phyloP scores from a whole-genome alignment of 2,797 vertebrate genomes.

The Propithecus deckenii region DNA sequence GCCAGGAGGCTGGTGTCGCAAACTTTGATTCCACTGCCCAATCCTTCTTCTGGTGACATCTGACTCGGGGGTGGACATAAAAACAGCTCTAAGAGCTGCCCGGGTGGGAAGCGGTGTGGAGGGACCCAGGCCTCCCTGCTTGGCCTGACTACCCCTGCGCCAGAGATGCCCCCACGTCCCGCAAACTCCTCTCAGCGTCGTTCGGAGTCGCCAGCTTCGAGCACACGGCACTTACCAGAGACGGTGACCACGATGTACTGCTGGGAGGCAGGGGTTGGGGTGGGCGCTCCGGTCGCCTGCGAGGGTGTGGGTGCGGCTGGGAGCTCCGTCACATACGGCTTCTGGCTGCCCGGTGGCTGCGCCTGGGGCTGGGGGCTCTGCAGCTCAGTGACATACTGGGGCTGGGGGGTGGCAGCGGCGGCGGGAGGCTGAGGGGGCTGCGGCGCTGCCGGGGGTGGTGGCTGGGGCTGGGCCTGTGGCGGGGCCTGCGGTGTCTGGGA shows the following conservation, averaged over 20 bases:
- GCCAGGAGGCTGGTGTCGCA: too few species aligned
- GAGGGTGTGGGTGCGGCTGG: conserved; percentile 85
- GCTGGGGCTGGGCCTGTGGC: conserved; percentile 73
- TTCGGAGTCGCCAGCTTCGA: neutral
- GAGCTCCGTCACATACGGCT: conserved; percentile 90
- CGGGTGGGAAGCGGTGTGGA: neutral
- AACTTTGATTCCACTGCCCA: neutral
- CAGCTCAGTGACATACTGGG: conserved; percentile 83
- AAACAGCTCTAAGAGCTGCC: neutral
- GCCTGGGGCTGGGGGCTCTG: conserved; percentile 83
- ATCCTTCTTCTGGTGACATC: neutral
- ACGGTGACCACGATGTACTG: conserved; percentile 96
- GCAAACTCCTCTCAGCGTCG: neutral
- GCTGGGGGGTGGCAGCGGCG: conserved; percentile 64
- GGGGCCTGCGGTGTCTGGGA: conserved; percentile 84
- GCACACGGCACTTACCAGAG: conserved; percentile 87
- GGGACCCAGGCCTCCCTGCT: neutral
- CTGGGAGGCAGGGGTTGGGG: conserved; percentile 81
- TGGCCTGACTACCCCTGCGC: neutral
- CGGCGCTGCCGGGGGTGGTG: conserved; percentile 42
- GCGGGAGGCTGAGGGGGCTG: conserved; percentile 73
- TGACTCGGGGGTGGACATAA: neutral
- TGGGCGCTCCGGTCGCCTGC: conserved; percentile 78
- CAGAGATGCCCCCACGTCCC: neutral
- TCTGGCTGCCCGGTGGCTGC: conserved; percentile 81